Evolutionary conservation across 2,113 vertebrate genomes (phyloP).

Genomic region (Silurus meridionalis): DNA sequence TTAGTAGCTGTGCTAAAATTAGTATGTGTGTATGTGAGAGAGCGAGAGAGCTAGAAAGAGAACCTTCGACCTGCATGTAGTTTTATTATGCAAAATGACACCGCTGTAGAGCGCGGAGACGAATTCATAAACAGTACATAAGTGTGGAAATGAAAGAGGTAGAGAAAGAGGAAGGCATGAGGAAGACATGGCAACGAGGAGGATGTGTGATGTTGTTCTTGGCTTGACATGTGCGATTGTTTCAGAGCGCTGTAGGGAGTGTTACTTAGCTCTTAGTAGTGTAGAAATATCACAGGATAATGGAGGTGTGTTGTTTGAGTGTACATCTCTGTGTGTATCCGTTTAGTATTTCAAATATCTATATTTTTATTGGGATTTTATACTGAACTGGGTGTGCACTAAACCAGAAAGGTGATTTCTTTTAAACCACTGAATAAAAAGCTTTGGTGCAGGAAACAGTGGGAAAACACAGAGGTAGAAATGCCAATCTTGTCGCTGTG

Average conservation of each 20-base stretch:
- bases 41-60: background rate
- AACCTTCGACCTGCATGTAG: slow-evolving; percentile 41
- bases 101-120: background rate
- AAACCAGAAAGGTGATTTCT: background rate
- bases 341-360: background rate
- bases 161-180: background rate
- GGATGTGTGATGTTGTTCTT: slow-evolving; percentile 5
- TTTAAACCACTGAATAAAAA: too few relatives aligned
- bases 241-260: background rate
- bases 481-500: background rate
- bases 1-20: slow-evolving; percentile 9
- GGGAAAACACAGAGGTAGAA: background rate
- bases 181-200: background rate
- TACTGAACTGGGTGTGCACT: background rate
- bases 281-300: background rate
- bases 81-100: slow-evolving; percentile 40
- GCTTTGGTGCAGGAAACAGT: background rate
- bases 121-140: background rate
- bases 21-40: slow-evolving; percentile 17
- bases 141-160: background rate
- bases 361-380: background rate
- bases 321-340: background rate
- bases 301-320: background rate
- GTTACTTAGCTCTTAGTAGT: background rate
- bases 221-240: background rate